phyloP scores from a whole-genome alignment of 2,113 vertebrate genomes.

The Percina caprodes region DNA sequence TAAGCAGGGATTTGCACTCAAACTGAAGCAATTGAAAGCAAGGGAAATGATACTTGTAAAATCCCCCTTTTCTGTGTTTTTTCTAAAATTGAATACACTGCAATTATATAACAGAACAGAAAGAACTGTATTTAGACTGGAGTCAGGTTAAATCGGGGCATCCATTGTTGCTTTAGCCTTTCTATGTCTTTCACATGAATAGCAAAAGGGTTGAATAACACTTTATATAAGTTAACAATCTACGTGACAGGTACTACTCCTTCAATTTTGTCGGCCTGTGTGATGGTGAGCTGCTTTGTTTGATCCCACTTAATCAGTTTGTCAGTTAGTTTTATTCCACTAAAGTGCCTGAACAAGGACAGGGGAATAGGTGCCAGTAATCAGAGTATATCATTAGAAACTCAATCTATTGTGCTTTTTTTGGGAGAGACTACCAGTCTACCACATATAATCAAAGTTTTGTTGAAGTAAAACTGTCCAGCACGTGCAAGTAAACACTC shows the following conservation, averaged over 20 bases:
- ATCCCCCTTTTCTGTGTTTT: background rate
- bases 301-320: slow-evolving; percentile 20
- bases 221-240: slow-evolving; percentile 55
- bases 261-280: background rate
- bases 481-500: background rate
- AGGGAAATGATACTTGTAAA: slow-evolving; percentile 8
- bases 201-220: slow-evolving; percentile 51
- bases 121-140: slow-evolving; percentile 4
- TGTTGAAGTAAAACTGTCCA: background rate
- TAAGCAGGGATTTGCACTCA: slow-evolving; percentile 38
- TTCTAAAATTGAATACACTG: slow-evolving; percentile 2
- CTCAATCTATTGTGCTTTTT: background rate
- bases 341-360: background rate
- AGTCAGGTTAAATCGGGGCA: slow-evolving; percentile 43
- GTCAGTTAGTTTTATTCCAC: slow-evolving; percentile 18
- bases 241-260: slow-evolving; percentile 36
- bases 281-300: slow-evolving; percentile 13
- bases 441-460: background rate
- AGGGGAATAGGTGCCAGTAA: background rate
- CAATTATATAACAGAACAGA: slow-evolving; percentile 8
- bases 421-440: background rate
- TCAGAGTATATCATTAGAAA: background rate
- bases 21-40: slow-evolving; percentile 50
- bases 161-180: slow-evolving; percentile 51
- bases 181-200: slow-evolving; percentile 35